phyloP scores from a whole-genome alignment of 2,888 invertebrate genomes.

The Apodemia mormo region DNA sequence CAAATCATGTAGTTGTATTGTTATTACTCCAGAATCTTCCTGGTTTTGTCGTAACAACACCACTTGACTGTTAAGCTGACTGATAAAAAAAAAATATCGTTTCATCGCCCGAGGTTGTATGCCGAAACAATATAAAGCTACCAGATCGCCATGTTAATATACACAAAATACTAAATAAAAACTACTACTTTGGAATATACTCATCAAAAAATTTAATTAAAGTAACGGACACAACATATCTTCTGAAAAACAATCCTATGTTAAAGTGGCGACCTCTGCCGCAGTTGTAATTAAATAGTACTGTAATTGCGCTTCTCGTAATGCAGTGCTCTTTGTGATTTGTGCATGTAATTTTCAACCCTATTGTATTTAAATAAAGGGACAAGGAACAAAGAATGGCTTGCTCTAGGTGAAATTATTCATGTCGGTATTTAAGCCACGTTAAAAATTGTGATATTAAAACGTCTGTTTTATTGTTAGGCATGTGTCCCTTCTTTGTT shows the following conservation, averaged over 20 bases:
- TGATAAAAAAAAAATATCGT: no score
- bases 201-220: conserved; percentile 1
- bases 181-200: no score
- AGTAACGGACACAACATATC: conserved; percentile 5
- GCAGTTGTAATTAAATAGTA: conserved; percentile 35
- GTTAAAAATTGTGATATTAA: conserved; percentile 26
- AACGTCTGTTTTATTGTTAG: conserved; percentile 12
- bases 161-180: no score
- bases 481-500: conserved; percentile 21
- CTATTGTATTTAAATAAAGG: conserved; percentile 17
- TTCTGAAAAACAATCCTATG: conserved; percentile 24
- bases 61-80: no score
- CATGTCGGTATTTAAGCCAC: conserved; percentile 20
- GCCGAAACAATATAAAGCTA: no score
- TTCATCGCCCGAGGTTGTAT: no score
- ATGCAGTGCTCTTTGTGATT: conserved; percentile 32
- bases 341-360: conserved; percentile 23
- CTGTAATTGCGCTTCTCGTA: conserved; percentile 35
- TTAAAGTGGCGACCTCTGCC: conserved; percentile 27
- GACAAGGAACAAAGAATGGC: not conserved
- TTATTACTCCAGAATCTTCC: no score
- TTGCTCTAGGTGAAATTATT: conserved; percentile 17
- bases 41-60: no score
- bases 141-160: no score
- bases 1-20: no score